Percentiles rank a stretch among this genome's conserved stretches.
phyloP scores from a whole-genome alignment of 2,797 vertebrate species.

The Oreortyx pictus region DNA sequence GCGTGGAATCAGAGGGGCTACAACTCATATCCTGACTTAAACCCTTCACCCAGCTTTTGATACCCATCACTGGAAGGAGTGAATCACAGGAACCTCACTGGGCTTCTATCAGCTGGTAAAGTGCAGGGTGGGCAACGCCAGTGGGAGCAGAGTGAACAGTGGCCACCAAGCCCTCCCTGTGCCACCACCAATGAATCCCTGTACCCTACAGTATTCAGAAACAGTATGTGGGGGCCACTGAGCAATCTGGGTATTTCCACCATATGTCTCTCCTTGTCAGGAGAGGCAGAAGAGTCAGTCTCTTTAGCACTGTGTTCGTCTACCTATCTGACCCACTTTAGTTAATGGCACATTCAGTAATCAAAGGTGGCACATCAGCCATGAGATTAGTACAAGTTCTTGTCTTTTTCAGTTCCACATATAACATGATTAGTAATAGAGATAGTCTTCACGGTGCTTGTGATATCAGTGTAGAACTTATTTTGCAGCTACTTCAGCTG shows the following conservation, averaged over 20 bases:
- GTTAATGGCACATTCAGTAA: not conserved
- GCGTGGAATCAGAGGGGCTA: not conserved
- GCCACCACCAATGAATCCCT: not conserved
- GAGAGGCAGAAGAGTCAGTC: not conserved
- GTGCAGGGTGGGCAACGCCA: accelerated
- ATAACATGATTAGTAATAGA: not conserved
- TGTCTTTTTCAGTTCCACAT: slow-evolving; percentile 3
- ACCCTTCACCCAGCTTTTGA: not conserved
- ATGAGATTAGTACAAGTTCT: slow-evolving; percentile 9
- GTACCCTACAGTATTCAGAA: not conserved
- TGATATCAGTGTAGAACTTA: not conserved
- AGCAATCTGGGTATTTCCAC: not conserved
- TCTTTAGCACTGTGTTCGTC: not conserved
- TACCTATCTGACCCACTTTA: not conserved
- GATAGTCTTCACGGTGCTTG: not conserved
- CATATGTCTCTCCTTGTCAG: not conserved
- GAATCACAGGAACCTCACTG: accelerated
- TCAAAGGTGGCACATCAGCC: accelerated
- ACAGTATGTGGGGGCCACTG: accelerated
- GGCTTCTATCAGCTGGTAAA: not conserved
- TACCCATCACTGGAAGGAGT: accelerated
- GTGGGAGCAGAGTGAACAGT: not conserved
- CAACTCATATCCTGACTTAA: accelerated
- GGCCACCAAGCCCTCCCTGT: accelerated
- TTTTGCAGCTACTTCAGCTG: not conserved